Conservation (phyloP, 2,888 invertebrate species). For the Gonocerus acuteangulatus region DNA sequence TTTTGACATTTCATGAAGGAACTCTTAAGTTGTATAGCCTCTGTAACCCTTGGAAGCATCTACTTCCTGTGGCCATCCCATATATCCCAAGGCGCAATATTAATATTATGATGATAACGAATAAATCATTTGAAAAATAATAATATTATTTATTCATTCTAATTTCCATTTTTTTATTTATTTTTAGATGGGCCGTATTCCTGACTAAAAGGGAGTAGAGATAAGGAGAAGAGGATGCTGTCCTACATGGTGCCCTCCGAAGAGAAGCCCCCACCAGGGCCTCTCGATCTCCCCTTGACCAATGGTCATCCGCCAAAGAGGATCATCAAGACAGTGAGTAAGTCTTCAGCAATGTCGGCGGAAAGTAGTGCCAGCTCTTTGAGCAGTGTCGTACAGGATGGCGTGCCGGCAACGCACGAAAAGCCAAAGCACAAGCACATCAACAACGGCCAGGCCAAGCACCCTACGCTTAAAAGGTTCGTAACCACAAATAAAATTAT, state of each 20-base stretch:
- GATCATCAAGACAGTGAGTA: conserved; percentile 36
- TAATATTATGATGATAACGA: too few relatives aligned
- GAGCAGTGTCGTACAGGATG: conserved; percentile 44
- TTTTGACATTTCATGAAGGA: too few relatives aligned
- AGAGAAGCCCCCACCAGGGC: conserved; percentile 62
- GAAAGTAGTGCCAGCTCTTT: conserved; percentile 66
- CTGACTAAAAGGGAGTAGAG: neutral
- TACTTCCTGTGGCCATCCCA: too few relatives aligned
- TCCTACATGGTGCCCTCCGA: conserved; percentile 69
- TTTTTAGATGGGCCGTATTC: neutral
- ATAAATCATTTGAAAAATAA: too few relatives aligned
- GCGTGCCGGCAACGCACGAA: conserved; percentile 52
- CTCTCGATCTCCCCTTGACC: conserved; percentile 47
- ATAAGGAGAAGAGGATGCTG: conserved; percentile 52
- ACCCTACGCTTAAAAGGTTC: conserved; percentile 65
- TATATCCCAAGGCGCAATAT: too few relatives aligned
- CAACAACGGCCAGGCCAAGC: conserved; percentile 62
- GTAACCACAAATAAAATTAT: conserved; percentile 42
- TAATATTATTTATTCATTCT: too few relatives aligned
- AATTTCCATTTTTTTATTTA: too few relatives aligned
- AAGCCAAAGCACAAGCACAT: conserved; percentile 60
- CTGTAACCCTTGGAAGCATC: too few relatives aligned
- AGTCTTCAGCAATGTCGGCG: conserved; percentile 46
- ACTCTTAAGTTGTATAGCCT: too few relatives aligned
- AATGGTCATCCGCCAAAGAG: conserved; percentile 42